Percentiles rank a stretch among this genome's conserved stretches.
phyloP scores from a whole-genome alignment of 1,140 invertebrate species.

The Aplysia californica region DNA sequence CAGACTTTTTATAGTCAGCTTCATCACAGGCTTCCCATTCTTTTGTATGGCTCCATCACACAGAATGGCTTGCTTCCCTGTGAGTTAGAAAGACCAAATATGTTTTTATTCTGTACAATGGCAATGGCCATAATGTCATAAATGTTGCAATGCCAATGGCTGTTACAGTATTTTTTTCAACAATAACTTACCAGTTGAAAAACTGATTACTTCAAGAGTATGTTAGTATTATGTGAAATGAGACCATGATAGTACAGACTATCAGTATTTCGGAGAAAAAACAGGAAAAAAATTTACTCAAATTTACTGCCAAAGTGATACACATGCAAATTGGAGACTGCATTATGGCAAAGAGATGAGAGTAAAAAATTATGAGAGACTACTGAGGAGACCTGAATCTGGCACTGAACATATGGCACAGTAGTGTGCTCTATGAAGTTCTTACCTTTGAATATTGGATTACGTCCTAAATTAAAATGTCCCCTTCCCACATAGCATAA shows the following conservation, averaged over 20 bases:
- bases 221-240: no score
- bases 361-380: neutral
- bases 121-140: no score
- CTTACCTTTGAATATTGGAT: constrained; percentile 9
- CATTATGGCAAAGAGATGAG: neutral
- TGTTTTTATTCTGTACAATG: no score
- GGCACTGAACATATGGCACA: neutral
- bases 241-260: no score
- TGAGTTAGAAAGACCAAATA: neutral
- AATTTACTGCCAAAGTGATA: no score
- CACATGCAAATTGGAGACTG: neutral
- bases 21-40: neutral
- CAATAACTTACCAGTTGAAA: no score
- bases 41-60: constrained; percentile 17
- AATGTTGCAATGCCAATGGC: no score
- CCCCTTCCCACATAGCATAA: constrained; percentile 14
- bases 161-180: no score
- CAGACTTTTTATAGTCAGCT: constrained; percentile 24
- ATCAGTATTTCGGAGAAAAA: no score
- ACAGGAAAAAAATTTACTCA: no score
- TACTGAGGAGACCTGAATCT: neutral
- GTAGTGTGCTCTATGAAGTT: neutral
- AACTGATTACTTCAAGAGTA: no score
- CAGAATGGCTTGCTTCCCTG: constrained; percentile 5
- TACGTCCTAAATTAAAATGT: constrained; percentile 11